Percentiles rank a stretch among this genome's conserved stretches.
Evolutionary conservation across 2,888 invertebrate genomes (phyloP).

Genomic region (Pachliopta kotzebuea): DNA sequence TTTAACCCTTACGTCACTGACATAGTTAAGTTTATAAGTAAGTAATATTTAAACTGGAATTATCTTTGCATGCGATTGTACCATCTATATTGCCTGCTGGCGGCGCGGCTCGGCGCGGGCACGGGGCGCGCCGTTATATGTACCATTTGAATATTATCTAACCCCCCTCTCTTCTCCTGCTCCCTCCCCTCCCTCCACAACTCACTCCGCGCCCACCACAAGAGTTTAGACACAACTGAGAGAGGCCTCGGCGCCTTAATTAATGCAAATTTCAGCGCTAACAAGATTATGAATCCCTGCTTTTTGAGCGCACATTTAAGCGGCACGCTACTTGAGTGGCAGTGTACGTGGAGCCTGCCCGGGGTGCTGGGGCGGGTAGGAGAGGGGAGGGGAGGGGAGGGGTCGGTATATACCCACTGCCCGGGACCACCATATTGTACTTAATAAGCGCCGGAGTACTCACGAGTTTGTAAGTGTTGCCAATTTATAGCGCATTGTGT

Average conservation of each 20-base stretch:
- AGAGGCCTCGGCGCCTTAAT: conserved; percentile 73
- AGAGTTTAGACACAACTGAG: conserved; percentile 66
- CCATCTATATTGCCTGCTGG: conserved; percentile 76
- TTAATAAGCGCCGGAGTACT: conserved; percentile 29
- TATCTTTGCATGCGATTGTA: conserved; percentile 37
- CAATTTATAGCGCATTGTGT: conserved; percentile 21
- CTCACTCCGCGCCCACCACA: conserved; percentile 36
- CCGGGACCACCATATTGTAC: conserved; percentile 31
- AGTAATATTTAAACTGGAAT: background rate
- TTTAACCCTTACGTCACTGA: too few species aligned
- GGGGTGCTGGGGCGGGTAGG: too few species aligned
- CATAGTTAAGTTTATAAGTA: too few species aligned
- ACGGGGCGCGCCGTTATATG: conserved; percentile 74
- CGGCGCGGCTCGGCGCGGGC: conserved; percentile 54
- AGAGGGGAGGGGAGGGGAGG: conserved; percentile 38
- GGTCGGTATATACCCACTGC: conserved; percentile 31
- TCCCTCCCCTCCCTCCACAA: conserved; percentile 34
- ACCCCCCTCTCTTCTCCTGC: conserved; percentile 41
- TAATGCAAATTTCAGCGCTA: conserved; percentile 81
- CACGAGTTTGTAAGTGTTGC: conserved; percentile 30
- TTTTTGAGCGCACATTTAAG: conserved; percentile 69
- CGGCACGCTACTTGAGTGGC: conserved; percentile 54
- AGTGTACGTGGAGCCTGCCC: conserved; percentile 40
- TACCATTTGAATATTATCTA: conserved; percentile 81
- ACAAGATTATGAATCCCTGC: conserved; percentile 78